Evolutionary conservation across 2,888 invertebrate species (phyloP).

Genomic region (Crioceris asparagi): DNA sequence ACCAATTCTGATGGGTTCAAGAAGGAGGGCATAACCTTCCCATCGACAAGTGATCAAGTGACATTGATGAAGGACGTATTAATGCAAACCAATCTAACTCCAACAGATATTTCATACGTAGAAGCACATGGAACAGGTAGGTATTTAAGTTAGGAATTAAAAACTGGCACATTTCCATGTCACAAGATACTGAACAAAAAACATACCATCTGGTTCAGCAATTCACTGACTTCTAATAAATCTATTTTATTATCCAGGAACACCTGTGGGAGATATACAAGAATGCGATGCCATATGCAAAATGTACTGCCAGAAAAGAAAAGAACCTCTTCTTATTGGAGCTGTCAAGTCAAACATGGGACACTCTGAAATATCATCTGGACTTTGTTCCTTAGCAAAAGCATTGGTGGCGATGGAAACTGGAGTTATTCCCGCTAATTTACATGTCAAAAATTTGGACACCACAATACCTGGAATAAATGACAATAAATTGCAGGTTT

Average conservation of each 20-base stretch:
- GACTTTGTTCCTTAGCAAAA: constrained; percentile 48
- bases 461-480: constrained; percentile 40
- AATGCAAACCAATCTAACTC: not conserved
- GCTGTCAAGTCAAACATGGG: constrained; percentile 43
- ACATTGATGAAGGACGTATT: not conserved
- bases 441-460: constrained; percentile 53
- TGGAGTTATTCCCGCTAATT: constrained; percentile 58
- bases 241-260: constrained; percentile 34
- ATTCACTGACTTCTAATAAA: no score
- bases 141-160: no score
- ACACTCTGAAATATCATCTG: constrained; percentile 38
- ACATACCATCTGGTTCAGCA: no score
- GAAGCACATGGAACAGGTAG: not conserved
- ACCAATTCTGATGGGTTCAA: constrained; percentile 1
- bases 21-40: not conserved
- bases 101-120: not conserved
- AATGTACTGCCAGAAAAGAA: constrained; percentile 26
- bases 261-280: constrained; percentile 20
- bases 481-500: constrained; percentile 40
- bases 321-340: constrained; percentile 48
- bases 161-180: no score
- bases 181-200: no score
- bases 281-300: constrained; percentile 17
- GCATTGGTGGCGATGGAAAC: constrained; percentile 56
- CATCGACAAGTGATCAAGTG: not conserved